Conservation (phyloP, 2,113 vertebrate genomes). For the Ophiodon elongatus region DNA sequence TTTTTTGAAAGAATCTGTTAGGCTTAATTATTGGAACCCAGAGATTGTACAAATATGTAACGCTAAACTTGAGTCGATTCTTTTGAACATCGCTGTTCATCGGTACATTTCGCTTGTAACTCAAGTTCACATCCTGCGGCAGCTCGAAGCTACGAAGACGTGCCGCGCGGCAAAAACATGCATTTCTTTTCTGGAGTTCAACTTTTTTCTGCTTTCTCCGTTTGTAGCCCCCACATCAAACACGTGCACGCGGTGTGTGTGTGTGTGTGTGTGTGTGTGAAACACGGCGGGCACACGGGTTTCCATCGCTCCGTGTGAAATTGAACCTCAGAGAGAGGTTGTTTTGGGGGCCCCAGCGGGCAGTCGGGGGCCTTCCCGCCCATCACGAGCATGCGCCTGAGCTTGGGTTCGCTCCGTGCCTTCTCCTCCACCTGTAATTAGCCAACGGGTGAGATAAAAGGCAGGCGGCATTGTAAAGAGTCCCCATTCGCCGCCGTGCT, state of each 20-base stretch:
- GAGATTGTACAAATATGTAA: background rate
- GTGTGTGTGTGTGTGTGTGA: conserved; percentile 8
- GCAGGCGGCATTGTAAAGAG: conserved; percentile 66
- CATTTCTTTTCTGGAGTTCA: conserved; percentile 9
- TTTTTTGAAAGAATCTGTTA: background rate
- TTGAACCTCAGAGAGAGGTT: conserved; percentile 39
- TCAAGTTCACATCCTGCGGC: background rate
- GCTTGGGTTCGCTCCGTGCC: conserved; percentile 25
- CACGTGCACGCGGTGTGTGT: conserved; percentile 10
- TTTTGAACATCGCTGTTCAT: too few relatives aligned
- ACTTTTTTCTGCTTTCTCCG: conserved; percentile 12
- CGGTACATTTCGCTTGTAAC: background rate
- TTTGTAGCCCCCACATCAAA: conserved; percentile 37
- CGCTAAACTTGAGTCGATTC: background rate
- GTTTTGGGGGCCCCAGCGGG: conserved; percentile 47
- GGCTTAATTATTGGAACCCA: background rate
- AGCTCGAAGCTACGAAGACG: background rate
- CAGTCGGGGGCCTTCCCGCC: conserved; percentile 5
- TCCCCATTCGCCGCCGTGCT: conserved; percentile 56
- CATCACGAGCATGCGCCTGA: conserved; percentile 28
- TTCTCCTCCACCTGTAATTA: conserved; percentile 60
- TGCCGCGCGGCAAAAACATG: background rate
- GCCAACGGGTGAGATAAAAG: conserved; percentile 66
- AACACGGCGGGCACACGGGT: conserved; percentile 29
- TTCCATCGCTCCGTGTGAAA: conserved; percentile 45